phyloP scores from a whole-genome alignment of 2,888 invertebrate species.

The Chaetogeoica ovagalla region DNA sequence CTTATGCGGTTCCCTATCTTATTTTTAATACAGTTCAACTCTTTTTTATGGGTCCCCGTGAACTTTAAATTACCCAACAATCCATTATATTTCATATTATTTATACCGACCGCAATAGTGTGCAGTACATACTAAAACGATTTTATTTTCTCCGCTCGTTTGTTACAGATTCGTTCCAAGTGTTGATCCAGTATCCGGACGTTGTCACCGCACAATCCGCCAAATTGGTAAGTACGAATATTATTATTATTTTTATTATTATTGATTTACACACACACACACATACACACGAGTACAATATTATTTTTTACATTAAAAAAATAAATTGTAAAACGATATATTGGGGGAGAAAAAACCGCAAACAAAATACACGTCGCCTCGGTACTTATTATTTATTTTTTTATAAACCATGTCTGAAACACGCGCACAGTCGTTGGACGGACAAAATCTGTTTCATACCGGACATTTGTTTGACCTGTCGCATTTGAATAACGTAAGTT shows the following conservation, averaged over 20 bases:
- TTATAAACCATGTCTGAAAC: conserved; percentile 45
- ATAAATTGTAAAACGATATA: neutral
- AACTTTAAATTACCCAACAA: neutral
- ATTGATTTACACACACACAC: neutral
- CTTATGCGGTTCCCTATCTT: no score
- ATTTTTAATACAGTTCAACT: no score
- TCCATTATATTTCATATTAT: neutral
- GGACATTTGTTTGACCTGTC: conserved; percentile 51
- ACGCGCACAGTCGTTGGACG: conserved; percentile 43
- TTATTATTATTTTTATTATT: no score
- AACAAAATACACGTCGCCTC: neutral
- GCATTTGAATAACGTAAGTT: conserved; percentile 52
- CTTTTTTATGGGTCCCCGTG: no score
- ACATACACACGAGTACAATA: no score
- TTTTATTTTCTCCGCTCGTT: neutral
- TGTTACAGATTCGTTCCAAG: conserved; percentile 89
- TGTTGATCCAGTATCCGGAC: conserved; percentile 97
- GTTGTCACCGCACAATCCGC: conserved; percentile 95
- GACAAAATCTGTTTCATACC: conserved; percentile 52
- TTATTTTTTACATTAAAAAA: no score
- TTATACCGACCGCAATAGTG: neutral
- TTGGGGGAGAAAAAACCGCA: neutral
- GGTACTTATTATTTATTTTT: neutral
- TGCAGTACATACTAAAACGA: neutral
- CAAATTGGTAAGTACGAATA: conserved; percentile 79